A percentile compares a stretch with the other conserved stretches of the same genome.
Conservation (phyloP, 2,797 vertebrate genomes). For the Agapornis canus region DNA sequence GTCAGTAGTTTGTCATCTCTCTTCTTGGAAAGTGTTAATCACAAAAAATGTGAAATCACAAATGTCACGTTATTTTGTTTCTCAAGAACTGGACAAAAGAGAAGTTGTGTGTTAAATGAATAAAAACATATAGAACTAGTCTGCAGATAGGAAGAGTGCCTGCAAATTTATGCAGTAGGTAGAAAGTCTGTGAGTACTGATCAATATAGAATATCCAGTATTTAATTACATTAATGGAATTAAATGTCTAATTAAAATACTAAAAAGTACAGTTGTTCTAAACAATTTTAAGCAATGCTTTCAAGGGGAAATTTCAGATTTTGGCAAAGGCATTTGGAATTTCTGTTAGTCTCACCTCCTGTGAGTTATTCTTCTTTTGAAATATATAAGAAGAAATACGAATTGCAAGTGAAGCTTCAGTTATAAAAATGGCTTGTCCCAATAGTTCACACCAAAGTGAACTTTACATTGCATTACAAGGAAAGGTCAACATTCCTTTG, state of each 20-base stretch:
- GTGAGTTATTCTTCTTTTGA: background rate
- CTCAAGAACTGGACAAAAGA: background rate
- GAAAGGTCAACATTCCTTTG: background rate
- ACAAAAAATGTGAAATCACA: background rate
- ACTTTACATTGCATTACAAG: background rate
- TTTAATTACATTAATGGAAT: background rate
- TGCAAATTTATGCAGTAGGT: background rate
- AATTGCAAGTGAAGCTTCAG: background rate
- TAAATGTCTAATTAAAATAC: background rate
- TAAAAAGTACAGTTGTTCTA: background rate
- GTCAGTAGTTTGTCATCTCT: background rate
- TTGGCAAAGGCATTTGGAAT: background rate
- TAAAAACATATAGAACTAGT: background rate
- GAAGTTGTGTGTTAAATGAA: background rate
- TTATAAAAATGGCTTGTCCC: background rate
- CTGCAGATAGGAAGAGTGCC: background rate
- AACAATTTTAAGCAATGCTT: background rate
- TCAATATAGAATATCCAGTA: background rate
- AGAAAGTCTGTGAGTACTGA: background rate
- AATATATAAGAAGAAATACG: background rate
- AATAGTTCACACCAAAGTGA: background rate
- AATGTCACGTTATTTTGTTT: background rate
- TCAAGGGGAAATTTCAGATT: background rate
- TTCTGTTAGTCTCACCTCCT: background rate
- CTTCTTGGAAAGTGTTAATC: background rate